phyloP scores from a whole-genome alignment of 2,888 invertebrate species.

The Ophioninae sp. region DNA sequence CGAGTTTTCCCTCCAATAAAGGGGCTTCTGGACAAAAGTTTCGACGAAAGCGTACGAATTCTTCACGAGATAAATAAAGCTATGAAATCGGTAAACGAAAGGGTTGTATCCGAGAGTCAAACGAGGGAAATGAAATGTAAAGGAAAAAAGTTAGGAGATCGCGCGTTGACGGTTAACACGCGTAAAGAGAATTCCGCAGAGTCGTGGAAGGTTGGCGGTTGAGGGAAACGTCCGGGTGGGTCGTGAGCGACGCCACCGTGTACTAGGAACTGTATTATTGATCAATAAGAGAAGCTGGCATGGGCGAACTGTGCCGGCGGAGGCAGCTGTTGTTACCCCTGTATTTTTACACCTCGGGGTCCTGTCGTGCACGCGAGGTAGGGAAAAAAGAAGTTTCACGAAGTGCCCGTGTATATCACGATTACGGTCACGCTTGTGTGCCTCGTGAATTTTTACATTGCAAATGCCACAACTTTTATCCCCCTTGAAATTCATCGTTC shows the following conservation, averaged over 20 bases:
- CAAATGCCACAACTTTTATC: conserved; percentile 18
- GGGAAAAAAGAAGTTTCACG: conserved; percentile 32
- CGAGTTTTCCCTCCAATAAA: neutral
- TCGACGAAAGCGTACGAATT: neutral
- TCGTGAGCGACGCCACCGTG: conserved; percentile 71
- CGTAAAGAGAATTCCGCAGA: conserved; percentile 4
- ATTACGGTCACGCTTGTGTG: neutral
- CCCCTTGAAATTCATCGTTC: neutral
- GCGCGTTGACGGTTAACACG: neutral
- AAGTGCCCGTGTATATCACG: conserved; percentile 10
- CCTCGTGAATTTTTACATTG: conserved; percentile 13
- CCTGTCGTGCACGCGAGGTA: conserved; percentile 63
- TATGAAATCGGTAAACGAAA: neutral
- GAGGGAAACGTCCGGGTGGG: conserved; percentile 52
- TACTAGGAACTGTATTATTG: conserved; percentile 77
- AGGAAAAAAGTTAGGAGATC: neutral
- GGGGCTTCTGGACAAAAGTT: neutral
- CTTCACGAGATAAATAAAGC: neutral
- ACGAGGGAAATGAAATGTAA: neutral
- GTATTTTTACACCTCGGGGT: conserved; percentile 72
- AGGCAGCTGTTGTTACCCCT: conserved; percentile 77
- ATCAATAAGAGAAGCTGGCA: conserved; percentile 77
- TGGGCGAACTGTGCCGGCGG: conserved; percentile 78
- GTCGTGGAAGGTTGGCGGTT: conserved; percentile 20
- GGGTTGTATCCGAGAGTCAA: neutral